These are phyloP conservation scores for Myodes glareolus DNA, from an alignment of 2,113 vertebrate species.

Conservation along the genomic window DNA sequence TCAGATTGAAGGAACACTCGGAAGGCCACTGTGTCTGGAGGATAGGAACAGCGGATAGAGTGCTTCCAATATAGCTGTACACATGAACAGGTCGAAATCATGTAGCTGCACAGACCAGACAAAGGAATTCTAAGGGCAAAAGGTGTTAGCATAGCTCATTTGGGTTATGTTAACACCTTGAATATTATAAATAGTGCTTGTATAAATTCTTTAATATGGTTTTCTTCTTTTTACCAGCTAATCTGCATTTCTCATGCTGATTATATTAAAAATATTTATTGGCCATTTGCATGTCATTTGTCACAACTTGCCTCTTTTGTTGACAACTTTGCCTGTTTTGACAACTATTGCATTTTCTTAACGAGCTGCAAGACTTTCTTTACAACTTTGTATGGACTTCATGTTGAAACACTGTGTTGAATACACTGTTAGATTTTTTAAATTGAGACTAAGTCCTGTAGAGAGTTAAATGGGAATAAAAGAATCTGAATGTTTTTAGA, in stretches of 20 bases:
- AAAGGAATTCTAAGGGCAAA: neutral
- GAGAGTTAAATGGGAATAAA: neutral
- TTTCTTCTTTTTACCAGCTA: neutral
- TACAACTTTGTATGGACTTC: neutral
- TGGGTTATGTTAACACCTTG: neutral
- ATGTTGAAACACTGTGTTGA: neutral
- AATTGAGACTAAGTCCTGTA: neutral
- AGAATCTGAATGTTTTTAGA: neutral
- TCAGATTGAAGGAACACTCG: neutral
- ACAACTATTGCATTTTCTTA: neutral
- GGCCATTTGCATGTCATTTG: neutral
- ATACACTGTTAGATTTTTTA: neutral
- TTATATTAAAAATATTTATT: neutral
- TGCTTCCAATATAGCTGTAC: rapidly evolving
- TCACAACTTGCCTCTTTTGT: neutral
- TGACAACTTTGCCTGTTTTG: neutral
- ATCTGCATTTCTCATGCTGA: neutral
- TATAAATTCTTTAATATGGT: neutral
- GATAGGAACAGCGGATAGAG: too few relatives aligned
- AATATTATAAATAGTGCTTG: neutral
- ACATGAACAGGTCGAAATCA: rapidly evolving
- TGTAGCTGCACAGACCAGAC: rapidly evolving
- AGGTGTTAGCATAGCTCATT: neutral
- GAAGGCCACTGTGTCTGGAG: neutral
- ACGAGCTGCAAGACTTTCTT: neutral